phyloP scores from a whole-genome alignment of 2,888 invertebrate species.

The Leucozona laternaria region DNA sequence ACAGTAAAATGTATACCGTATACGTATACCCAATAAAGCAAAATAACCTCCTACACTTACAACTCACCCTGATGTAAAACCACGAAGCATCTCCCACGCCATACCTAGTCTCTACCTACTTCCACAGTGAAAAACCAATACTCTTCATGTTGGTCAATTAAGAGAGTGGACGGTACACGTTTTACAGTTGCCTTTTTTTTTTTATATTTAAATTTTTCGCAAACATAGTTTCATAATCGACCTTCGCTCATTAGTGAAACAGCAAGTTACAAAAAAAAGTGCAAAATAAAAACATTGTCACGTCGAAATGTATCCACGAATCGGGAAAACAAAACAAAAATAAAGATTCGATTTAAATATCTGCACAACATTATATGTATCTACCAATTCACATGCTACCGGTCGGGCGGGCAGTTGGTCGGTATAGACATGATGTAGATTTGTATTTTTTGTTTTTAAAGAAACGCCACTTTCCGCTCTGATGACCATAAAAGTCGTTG shows the following conservation, averaged over 20 bases:
- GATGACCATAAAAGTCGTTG: conserved; percentile 76
- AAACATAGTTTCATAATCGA: conserved; percentile 65
- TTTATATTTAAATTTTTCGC: conserved; percentile 8
- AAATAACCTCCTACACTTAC: conserved; percentile 32
- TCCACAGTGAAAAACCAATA: background rate
- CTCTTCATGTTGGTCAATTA: conserved; percentile 29
- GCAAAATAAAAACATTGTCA: conserved; percentile 38
- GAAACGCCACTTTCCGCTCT: conserved; percentile 74
- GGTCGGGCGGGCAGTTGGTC: background rate
- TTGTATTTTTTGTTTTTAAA: conserved; percentile 59
- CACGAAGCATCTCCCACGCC: conserved; percentile 24
- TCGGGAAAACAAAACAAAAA: conserved; percentile 52
- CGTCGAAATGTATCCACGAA: conserved; percentile 51
- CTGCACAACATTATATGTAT: conserved; percentile 58
- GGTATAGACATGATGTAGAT: conserved; percentile 11
- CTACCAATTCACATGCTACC: conserved; percentile 31
- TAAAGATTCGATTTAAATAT: conserved; percentile 60
- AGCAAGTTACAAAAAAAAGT: conserved; percentile 17
- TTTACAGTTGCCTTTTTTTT: background rate
- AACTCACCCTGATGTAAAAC: conserved; percentile 11
- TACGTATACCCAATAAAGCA: conserved; percentile 7
- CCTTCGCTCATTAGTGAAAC: conserved; percentile 72
- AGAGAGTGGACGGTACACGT: conserved; percentile 18
- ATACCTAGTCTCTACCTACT: background rate
- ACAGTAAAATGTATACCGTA: no score